Base-by-base conservation (phyloP, 2,888 invertebrate species). In the Steinernema scapterisci region DNA sequence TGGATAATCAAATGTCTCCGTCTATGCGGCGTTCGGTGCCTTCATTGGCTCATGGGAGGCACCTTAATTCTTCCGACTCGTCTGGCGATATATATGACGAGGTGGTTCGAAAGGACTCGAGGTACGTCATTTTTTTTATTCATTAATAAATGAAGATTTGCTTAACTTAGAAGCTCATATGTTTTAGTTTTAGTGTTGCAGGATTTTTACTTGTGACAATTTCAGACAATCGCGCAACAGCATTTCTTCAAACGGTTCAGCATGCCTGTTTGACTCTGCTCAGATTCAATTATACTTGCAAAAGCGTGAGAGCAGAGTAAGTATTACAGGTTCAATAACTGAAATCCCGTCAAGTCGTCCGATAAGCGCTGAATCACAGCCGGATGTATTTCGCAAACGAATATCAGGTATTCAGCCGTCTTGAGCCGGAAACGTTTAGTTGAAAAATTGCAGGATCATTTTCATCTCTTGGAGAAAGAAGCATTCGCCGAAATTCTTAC, bases 151-250 rank as follows among this genome's bases (percentile, higher is more conserved):
- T n/a, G n/a, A n/a, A n/a, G n/a, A n/a, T n/a, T n/a, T n/a, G n/a
- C n/a, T n/a, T n/a, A n/a, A n/a, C n/a, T n/a, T n/a, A n/a, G n/a
- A n/a, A n/a, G n/a, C n/a, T n/a, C 16, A 48, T 48, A 16, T 48
- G 48, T 48, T 48, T n/a, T n/a, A n/a, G n/a, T n/a, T n/a, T n/a
- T n/a, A n/a, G n/a, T n/a, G n/a, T n/a, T n/a, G n/a, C n/a, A n/a
- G n/a, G n/a, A 19, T 13, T 19, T 54, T 27, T 63, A 13, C 27
- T 63, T 16, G 1, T 63, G 16, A n/a, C 13, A 13, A 11, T 16
- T 63, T 31, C 16, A 63, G 63, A 63, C 63, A 63, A 13, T 63
- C 63, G 3, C 63, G 63, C 27, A 63, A 63, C 31, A 63, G 63
- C 16, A 31, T 63, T 31, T 63, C 63, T 1, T 63, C 63, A 1